Base-by-base conservation (phyloP, 53 echinoderm and acorn worm genomes). In the Antedon mediterranea region DNA sequence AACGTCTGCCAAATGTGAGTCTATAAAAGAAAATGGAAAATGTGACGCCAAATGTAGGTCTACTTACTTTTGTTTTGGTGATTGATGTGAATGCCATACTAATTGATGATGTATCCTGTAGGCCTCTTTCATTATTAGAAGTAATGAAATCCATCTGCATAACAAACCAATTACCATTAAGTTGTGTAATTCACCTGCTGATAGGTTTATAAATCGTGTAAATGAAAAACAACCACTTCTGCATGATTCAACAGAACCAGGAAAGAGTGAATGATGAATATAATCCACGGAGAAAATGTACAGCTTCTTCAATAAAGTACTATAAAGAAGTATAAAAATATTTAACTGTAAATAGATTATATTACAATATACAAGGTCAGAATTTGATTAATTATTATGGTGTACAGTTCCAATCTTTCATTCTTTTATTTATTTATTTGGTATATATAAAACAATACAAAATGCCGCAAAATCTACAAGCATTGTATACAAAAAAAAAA, bases 221-320 rank as follows among this genome's bases (percentile, higher is more conserved):
- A 92, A 95, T 32, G 91, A 92, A 82, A 95, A 95, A 76, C 89
- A 78, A 32, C 29, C 43, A 30, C 43, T 43, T 0, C 28, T 5
- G 9, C 78, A 34, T 29, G 79, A 73, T 43, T 72, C 3, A 29
- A 26, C 29, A 2, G 43, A 30, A n/a, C 30, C 29, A 43, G 84
- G 78, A 31, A 88, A 88, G 4, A 92, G 76, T 27, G 90, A 90
- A 73, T 79, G 33, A 77, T 95, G 87, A 86, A 95, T 89, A 80
- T 95, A 76, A 70, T 95, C 97, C 28, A 86, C 85, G 27, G 82
- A 20, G 74, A 91, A 91, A 57, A 95, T 86, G 28, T 85, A 95
- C 32, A 92, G 82, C 27, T 78, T 88, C 78, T 86, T 76, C 75
- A 73, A 71, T 20, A 94, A 81, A 13, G 91, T 37, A 81, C 94